phyloP scores from a whole-genome alignment of 2,888 invertebrate genomes.

The Platycheirus rosarum region DNA sequence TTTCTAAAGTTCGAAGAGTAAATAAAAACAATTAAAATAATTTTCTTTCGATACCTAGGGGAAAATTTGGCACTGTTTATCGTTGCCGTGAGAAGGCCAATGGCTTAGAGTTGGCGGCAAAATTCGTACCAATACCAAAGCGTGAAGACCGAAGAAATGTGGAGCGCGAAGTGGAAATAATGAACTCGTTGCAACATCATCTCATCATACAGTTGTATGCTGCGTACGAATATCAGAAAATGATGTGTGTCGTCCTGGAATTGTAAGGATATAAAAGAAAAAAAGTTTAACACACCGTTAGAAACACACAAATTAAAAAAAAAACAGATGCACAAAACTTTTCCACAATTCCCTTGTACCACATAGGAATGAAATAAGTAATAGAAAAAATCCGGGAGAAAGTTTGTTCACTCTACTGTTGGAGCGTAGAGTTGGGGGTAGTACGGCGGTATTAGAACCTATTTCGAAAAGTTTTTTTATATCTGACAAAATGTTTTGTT shows the following conservation, averaged over 20 bases:
- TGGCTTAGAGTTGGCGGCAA: slow-evolving; percentile 93
- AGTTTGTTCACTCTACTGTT: slow-evolving; percentile 32
- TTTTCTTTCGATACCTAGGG: slow-evolving; percentile 86
- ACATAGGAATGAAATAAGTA: slow-evolving; percentile 40
- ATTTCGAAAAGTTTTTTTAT: slow-evolving; percentile 17
- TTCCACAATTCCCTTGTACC: slow-evolving; percentile 30
- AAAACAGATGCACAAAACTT: slow-evolving; percentile 35
- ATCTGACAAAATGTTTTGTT: slow-evolving; percentile 39
- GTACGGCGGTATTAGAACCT: slow-evolving; percentile 26
- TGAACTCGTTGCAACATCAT: slow-evolving; percentile 96
- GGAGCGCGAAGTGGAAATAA: slow-evolving; percentile 97
- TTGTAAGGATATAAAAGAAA: slow-evolving; percentile 87
- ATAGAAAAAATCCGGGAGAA: slow-evolving; percentile 24
- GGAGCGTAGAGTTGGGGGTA: slow-evolving; percentile 2
- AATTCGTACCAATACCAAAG: slow-evolving; percentile 93
- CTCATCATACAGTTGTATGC: slow-evolving; percentile 98
- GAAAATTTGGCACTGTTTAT: slow-evolving; percentile 98
- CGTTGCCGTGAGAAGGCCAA: slow-evolving; percentile 93
- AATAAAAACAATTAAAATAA: slow-evolving; percentile 21
- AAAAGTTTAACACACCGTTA: slow-evolving; percentile 28
- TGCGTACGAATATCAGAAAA: slow-evolving; percentile 95
- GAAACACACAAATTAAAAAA: slow-evolving; percentile 14
- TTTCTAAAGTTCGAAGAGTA: slow-evolving; percentile 1
- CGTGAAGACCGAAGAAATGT: slow-evolving; percentile 95
- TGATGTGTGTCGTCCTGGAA: slow-evolving; percentile 98